Evolutionary conservation across 2,113 vertebrate species (phyloP).

Genomic region (Phainopepla nitens): DNA sequence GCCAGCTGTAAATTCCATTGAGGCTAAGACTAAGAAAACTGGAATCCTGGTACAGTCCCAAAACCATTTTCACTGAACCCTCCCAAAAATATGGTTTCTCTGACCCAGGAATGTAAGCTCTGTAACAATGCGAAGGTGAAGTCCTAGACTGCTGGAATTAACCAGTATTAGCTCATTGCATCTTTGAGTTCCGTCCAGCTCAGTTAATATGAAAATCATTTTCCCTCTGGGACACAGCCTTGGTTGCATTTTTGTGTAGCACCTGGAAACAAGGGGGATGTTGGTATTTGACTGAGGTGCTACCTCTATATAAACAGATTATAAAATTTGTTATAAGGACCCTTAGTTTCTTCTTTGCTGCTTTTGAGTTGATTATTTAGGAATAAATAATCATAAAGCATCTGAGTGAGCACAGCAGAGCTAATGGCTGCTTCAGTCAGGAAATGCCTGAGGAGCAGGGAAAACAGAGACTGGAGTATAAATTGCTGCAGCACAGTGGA

Average conservation of each 20-base stretch:
- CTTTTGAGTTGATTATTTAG: background rate
- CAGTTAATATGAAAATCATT: background rate
- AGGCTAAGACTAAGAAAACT: constrained; percentile 51
- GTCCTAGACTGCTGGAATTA: background rate
- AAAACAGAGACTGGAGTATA: background rate
- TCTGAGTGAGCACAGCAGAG: background rate
- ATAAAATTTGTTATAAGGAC: background rate
- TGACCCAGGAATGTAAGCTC: background rate
- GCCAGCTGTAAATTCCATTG: constrained; percentile 46
- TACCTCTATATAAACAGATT: background rate
- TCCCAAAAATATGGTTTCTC: constrained; percentile 35
- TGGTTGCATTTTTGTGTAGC: background rate
- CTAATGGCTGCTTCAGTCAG: background rate
- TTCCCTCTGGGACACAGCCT: background rate
- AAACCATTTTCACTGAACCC: constrained; percentile 23
- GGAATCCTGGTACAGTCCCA: constrained; percentile 57
- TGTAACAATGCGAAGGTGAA: constrained; percentile 29
- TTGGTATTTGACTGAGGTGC: background rate
- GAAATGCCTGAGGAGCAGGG: background rate
- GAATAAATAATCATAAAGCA: background rate
- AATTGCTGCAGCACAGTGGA: fast-evolving
- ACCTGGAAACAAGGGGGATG: background rate
- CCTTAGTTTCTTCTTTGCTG: background rate
- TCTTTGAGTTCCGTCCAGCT: background rate
- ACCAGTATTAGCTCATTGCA: background rate